Evolutionary conservation across 1,140 invertebrate genomes (phyloP).

Genomic region (Trichomalopsis sarcophagae): DNA sequence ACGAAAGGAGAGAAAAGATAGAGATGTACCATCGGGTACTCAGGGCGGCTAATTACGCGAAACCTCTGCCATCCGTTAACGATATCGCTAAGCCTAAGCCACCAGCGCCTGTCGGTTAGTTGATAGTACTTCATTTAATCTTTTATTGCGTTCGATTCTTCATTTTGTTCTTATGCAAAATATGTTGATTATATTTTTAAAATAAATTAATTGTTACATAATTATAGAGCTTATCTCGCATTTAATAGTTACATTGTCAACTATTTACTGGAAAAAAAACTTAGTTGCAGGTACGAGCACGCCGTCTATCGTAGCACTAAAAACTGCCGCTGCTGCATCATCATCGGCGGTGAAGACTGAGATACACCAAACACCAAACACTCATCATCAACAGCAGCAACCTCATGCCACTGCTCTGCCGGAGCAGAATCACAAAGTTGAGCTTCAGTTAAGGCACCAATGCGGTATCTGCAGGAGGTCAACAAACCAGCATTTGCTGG

Average conservation of each 20-base stretch:
- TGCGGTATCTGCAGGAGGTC: slow-evolving; percentile 90
- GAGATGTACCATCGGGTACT: slow-evolving; percentile 69
- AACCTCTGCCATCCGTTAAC: slow-evolving; percentile 63
- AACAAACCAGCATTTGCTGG: slow-evolving; percentile 90
- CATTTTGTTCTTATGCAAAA: too few relatives aligned
- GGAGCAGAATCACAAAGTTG: slow-evolving; percentile 78
- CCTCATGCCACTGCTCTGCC: slow-evolving; percentile 54
- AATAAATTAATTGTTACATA: background rate
- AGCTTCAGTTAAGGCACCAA: slow-evolving; percentile 73
- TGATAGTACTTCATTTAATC: background rate
- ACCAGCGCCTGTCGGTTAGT: background rate
- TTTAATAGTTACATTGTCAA: too few relatives aligned
- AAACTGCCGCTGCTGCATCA: slow-evolving; percentile 73
- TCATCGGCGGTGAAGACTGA: background rate
- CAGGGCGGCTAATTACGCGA: slow-evolving; percentile 64
- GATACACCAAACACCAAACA: background rate
- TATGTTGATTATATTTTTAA: too few relatives aligned
- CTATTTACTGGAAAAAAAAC: background rate
- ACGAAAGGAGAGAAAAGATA: slow-evolving; percentile 78
- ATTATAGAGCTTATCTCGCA: background rate
- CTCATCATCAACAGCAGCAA: background rate
- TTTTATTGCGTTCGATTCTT: background rate
- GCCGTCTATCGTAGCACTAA: slow-evolving; percentile 85
- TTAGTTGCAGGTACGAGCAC: background rate
- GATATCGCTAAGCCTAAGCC: slow-evolving; percentile 68